phyloP scores from a whole-genome alignment of 2,113 vertebrate genomes.

The Clupea harengus region DNA sequence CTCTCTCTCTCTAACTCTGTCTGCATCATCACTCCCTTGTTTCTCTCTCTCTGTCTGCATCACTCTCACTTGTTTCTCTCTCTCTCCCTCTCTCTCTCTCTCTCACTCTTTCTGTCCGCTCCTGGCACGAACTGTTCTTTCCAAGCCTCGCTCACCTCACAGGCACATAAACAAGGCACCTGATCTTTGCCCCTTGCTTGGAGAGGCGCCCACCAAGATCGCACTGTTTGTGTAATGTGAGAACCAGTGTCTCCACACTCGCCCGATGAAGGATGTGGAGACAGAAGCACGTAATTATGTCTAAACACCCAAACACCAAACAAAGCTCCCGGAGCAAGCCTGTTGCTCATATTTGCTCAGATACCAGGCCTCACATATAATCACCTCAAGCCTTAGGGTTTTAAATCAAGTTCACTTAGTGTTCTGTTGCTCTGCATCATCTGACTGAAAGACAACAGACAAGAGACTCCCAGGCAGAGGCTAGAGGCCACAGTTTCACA shows the following conservation, averaged over 20 bases:
- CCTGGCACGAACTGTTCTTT: background rate
- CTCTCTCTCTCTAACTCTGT: no score
- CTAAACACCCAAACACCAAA: background rate
- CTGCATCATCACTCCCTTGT: no score
- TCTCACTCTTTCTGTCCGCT: background rate
- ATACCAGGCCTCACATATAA: background rate
- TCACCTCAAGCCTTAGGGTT: background rate
- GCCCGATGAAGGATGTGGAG: background rate
- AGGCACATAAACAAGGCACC: constrained; percentile 7
- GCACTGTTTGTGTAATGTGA: background rate
- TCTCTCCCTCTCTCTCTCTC: no score
- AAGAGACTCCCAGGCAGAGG: background rate
- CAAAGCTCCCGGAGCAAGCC: background rate
- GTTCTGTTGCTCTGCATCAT: background rate
- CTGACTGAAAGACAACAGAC: background rate
- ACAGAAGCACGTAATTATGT: background rate
- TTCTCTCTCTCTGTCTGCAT: background rate
- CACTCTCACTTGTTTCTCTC: no score
- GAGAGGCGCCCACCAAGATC: background rate
- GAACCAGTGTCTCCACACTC: background rate
- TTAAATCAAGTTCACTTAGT: background rate
- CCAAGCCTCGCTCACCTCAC: constrained; percentile 3
- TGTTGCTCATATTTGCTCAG: background rate
- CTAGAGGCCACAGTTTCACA: background rate
- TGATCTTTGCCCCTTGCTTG: background rate